These are phyloP conservation scores for Drosophila neonasuta DNA, from an alignment of 2,888 invertebrate genomes.

Conservation along the genomic window DNA sequence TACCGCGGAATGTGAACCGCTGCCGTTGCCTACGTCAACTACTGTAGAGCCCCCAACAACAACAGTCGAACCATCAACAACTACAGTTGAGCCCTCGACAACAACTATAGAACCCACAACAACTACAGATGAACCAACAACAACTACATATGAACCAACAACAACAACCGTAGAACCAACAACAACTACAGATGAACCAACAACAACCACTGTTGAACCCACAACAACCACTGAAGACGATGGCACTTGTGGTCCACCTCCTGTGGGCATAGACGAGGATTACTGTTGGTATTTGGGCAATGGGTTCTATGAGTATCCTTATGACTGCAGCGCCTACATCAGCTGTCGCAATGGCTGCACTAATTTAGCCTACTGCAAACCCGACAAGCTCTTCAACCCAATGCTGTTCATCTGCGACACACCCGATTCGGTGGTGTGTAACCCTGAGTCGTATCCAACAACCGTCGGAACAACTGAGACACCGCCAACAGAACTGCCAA, in stretches of 20 bases:
- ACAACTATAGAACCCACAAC: neutral
- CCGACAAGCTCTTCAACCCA: slow-evolving; percentile 60
- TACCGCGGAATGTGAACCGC: slow-evolving; percentile 53
- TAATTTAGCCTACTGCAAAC: slow-evolving; percentile 53
- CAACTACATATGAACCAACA: slow-evolving; percentile 9
- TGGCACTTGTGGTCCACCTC: slow-evolving; percentile 43
- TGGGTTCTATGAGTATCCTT: slow-evolving; percentile 63
- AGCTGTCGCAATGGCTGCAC: slow-evolving; percentile 60
- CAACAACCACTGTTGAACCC: slow-evolving; percentile 33
- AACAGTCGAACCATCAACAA: neutral
- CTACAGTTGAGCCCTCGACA: slow-evolving; percentile 3
- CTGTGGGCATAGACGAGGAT: slow-evolving; percentile 36
- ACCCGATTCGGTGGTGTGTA: slow-evolving; percentile 52
- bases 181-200: slow-evolving; percentile 14
- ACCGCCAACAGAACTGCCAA: slow-evolving; percentile 9
- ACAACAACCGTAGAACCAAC: slow-evolving; percentile 32
- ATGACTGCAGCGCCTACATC: slow-evolving; percentile 63
- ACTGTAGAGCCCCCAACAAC: slow-evolving; percentile 26
- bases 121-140: neutral
- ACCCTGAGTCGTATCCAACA: slow-evolving; percentile 45
- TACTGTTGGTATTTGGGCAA: slow-evolving; percentile 49
- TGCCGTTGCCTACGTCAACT: slow-evolving; percentile 53
- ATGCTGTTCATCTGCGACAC: slow-evolving; percentile 68
- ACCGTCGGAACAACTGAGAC: slow-evolving; percentile 27
- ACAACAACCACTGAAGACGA: slow-evolving; percentile 35